phyloP scores from a whole-genome alignment of 2,888 invertebrate species.

The Polydrusus pterygomalis region DNA sequence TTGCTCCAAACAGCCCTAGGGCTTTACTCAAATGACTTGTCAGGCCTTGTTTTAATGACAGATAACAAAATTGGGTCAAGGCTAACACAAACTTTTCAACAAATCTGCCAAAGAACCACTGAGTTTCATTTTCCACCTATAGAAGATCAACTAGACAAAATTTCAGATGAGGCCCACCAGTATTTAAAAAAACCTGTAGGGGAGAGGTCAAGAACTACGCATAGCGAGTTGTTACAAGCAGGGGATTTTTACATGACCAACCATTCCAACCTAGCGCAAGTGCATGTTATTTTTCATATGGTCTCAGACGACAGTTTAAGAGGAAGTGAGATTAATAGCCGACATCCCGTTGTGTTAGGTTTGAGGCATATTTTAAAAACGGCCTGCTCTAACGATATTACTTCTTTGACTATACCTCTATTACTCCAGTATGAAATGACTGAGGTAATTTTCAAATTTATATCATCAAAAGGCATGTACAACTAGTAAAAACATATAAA shows the following conservation, averaged over 20 bases:
- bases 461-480: background rate
- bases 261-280: slow-evolving; percentile 95
- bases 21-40: slow-evolving; percentile 93
- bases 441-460: slow-evolving; percentile 78
- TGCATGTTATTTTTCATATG: slow-evolving; percentile 96
- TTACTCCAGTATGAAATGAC: slow-evolving; percentile 94
- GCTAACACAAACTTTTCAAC: slow-evolving; percentile 76
- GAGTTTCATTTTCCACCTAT: slow-evolving; percentile 96
- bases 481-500: slow-evolving; percentile 1
- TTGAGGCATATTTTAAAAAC: slow-evolving; percentile 95
- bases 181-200: slow-evolving; percentile 63
- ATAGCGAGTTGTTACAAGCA: slow-evolving; percentile 79
- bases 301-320: slow-evolving; percentile 86
- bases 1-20: slow-evolving; percentile 94
- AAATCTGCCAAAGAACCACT: slow-evolving; percentile 85
- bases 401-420: slow-evolving; percentile 93
- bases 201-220: slow-evolving; percentile 59
- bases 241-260: slow-evolving; percentile 91
- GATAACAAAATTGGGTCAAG: slow-evolving; percentile 73
- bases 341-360: slow-evolving; percentile 96
- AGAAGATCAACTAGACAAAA: slow-evolving; percentile 88
- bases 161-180: slow-evolving; percentile 70
- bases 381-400: slow-evolving; percentile 95
- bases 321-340: slow-evolving; percentile 91
- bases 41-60: slow-evolving; percentile 89